Base-by-base conservation (phyloP, 1,140 invertebrate genomes). In the Hycleus cichorii region DNA sequence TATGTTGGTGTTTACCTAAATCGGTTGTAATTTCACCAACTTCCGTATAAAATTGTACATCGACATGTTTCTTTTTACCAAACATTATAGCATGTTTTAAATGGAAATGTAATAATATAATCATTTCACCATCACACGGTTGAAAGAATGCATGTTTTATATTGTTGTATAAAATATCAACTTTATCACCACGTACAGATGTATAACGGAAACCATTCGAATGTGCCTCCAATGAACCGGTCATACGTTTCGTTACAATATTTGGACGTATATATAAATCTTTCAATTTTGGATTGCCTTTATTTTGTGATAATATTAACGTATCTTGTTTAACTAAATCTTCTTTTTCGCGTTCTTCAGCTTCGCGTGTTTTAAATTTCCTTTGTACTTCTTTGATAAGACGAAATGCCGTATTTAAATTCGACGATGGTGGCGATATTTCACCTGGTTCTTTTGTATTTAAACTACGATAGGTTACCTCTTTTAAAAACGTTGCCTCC, bases 111-210 rank as follows among this genome's bases (percentile, higher is more conserved):
- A 99, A 79, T 5, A 99, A 76, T 72, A 99, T 99, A 50, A 99
- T 98, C 95, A 99, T 98, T 80, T 99, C 97, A 57, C 93, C 91
- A 76, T 99, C 97, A 75, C 97, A 99, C 0, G 97, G 97, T 79
- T 99, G 97, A 76, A 98, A 99, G 77, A 99, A 97, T 4, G 97
- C 96, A 75, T 99, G 96, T 73, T 98, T 97, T 61, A 99, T 98
- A 75, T 99, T 99, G 78, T 99, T 99, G 72, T 99, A 99, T 12
- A 99, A 77, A 66, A 99, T 97, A 71, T 99, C 97, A 1, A 99
- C 95, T 83, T 98, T 98, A 70, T 99, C 97, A 7, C 97, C 96
- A 65, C 96, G 83, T 2, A 99, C 91, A 2, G 95, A 98, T 2
- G 95, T 98, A 70, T 98, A 99, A 18, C 97, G 86, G 52, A 98